phyloP scores from a whole-genome alignment of 2,888 invertebrate genomes.

The Orgyia antiqua region DNA sequence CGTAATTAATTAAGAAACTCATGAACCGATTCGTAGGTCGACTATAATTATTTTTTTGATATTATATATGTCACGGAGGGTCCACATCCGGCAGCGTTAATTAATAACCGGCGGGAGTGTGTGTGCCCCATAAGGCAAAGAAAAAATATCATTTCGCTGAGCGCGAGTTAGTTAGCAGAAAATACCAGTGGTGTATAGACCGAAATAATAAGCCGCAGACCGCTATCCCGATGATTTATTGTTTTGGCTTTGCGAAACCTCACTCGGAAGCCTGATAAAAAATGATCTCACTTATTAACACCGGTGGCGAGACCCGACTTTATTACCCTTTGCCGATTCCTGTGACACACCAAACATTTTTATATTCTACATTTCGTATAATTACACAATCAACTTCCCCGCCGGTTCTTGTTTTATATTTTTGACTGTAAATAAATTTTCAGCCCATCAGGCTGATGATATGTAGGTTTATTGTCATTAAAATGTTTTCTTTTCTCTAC shows the following conservation, averaged over 20 bases:
- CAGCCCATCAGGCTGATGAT: constrained; percentile 2
- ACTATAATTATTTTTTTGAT: constrained; percentile 42
- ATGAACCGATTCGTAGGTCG: constrained; percentile 25
- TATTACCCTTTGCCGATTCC: constrained; percentile 54
- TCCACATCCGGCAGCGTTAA: constrained; percentile 49
- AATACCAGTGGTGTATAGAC: constrained; percentile 51
- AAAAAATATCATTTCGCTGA: constrained; percentile 57
- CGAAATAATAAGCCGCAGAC: constrained; percentile 69
- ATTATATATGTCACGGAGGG: constrained; percentile 42
- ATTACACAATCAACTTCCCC: constrained; percentile 27
- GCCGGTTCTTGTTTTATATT: constrained; percentile 11
- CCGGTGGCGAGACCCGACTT: constrained; percentile 52
- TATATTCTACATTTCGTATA: constrained; percentile 34
- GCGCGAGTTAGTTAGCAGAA: constrained; percentile 61
- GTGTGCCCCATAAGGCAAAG: constrained; percentile 35
- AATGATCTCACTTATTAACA: constrained; percentile 74
- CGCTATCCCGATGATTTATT: constrained; percentile 65
- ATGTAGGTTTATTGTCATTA: constrained; percentile 9
- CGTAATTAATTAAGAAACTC: constrained; percentile 27
- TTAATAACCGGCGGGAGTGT: constrained; percentile 55
- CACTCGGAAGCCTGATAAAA: constrained; percentile 69
- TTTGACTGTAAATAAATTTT: constrained; percentile 12
- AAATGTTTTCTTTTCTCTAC: constrained; percentile 6
- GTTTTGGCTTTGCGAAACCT: constrained; percentile 70
- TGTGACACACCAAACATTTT: constrained; percentile 34